Evolutionary conservation across 2,797 vertebrate genomes (phyloP).

Genomic region (Limnodromus scolopaceus): DNA sequence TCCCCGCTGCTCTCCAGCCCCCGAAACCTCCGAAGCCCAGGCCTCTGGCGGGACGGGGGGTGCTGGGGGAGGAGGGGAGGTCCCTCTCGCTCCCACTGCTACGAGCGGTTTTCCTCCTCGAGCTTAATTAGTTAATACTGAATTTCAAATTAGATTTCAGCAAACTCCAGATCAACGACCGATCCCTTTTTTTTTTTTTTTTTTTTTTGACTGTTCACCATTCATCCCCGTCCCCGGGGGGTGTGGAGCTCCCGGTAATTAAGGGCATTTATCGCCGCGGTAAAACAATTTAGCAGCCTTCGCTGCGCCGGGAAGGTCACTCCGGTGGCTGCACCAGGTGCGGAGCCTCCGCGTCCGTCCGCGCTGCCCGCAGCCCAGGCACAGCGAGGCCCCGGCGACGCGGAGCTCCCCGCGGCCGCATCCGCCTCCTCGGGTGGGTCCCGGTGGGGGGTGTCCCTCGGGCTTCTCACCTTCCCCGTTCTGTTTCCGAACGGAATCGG

Average conservation of each 20-base stretch:
- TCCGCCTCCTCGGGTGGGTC: too few species aligned
- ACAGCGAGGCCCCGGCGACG: background rate
- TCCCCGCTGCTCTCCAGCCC: background rate
- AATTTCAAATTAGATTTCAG: background rate
- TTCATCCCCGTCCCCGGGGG: background rate
- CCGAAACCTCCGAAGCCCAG: background rate
- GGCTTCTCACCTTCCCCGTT: fast-evolving
- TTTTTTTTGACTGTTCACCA: background rate
- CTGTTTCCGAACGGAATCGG: background rate
- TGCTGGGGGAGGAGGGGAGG: too few species aligned
- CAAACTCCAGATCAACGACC: background rate
- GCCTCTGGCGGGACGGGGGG: too few species aligned
- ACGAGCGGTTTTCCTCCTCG: background rate
- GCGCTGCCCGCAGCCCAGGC: background rate
- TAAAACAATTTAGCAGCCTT: constrained; percentile 49
- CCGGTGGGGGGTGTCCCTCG: background rate
- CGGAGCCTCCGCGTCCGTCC: background rate
- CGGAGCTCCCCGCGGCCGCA: background rate
- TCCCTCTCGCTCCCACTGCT: background rate
- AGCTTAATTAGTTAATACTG: background rate
- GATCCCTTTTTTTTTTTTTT: background rate
- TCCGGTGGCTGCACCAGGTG: background rate
- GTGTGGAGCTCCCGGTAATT: constrained; percentile 25
- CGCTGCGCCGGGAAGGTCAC: background rate
- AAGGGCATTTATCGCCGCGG: constrained; percentile 49